A percentile compares a stretch with the other conserved stretches of the same genome.
phyloP scores from a whole-genome alignment of 2,797 vertebrate species.

The Meriones psammophilus region DNA sequence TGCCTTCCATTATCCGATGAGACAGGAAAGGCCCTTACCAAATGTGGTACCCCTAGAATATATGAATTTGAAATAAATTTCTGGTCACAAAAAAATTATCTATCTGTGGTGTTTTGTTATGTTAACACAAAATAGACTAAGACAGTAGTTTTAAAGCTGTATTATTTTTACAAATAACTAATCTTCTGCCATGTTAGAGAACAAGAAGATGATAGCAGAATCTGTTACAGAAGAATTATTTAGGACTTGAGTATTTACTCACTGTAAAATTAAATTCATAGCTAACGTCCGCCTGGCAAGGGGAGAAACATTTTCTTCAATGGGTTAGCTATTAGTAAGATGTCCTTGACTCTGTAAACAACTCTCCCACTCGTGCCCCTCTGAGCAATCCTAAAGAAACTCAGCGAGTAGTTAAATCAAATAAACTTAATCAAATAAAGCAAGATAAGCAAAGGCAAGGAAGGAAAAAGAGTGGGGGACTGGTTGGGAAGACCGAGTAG shows the following conservation, averaged over 20 bases:
- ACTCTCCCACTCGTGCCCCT: neutral
- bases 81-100: neutral
- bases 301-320: neutral
- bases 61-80: neutral
- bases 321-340: neutral
- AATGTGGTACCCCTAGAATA: neutral
- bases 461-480: too few relatives aligned
- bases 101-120: neutral
- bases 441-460: neutral
- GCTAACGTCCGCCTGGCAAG: neutral
- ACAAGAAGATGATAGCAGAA: slow-evolving; percentile 23
- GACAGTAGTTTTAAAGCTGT: neutral
- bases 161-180: slow-evolving; percentile 48
- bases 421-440: neutral
- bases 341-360: neutral
- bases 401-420: neutral
- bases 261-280: neutral
- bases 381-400: neutral
- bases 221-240: neutral
- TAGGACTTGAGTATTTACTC: neutral
- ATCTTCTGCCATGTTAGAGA: slow-evolving; percentile 57
- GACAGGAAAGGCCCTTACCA: neutral
- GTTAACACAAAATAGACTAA: neutral
- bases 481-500: neutral
- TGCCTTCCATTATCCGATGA: neutral